Evolutionary conservation across 2,888 invertebrate genomes (phyloP).

Genomic region (Barypeithes pellucidus): DNA sequence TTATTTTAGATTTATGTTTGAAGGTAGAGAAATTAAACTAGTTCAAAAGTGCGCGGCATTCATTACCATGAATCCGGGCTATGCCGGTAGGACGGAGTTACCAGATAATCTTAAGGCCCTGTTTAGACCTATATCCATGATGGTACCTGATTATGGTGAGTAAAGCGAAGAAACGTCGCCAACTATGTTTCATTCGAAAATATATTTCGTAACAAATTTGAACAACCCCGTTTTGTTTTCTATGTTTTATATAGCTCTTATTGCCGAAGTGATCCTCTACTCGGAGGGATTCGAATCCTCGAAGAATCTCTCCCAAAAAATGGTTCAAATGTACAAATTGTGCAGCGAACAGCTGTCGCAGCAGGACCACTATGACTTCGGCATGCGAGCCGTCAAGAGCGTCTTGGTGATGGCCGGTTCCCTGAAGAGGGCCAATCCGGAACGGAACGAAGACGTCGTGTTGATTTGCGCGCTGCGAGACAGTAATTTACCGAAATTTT

Average conservation of each 20-base stretch:
- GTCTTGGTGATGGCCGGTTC: constrained; percentile 95
- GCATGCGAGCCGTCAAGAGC: constrained; percentile 95
- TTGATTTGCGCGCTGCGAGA: constrained; percentile 89
- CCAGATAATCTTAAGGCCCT: constrained; percentile 92
- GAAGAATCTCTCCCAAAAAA: constrained; percentile 89
- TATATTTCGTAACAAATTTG: too few species aligned
- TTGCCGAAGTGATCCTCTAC: constrained; percentile 94
- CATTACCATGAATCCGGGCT: constrained; percentile 95
- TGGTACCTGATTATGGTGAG: constrained; percentile 92
- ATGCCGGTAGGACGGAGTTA: constrained; percentile 90
- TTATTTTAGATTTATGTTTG: constrained; percentile 84
- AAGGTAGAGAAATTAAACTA: constrained; percentile 89
- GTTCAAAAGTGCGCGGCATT: constrained; percentile 88
- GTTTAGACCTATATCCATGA: constrained; percentile 92
- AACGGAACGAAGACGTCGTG: constrained; percentile 88
- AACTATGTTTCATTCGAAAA: too few species aligned
- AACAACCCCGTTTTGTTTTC: neutral
- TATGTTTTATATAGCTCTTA: constrained; percentile 75
- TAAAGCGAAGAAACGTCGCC: neutral
- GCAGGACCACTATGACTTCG: constrained; percentile 94
- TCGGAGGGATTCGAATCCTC: constrained; percentile 95
- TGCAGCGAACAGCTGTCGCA: constrained; percentile 94
- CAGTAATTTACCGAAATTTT: constrained; percentile 92
- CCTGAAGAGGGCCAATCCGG: constrained; percentile 87
- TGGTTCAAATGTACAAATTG: constrained; percentile 94